Percentiles rank a stretch among this genome's conserved stretches.
These are phyloP conservation scores for Microctonus hyperodae DNA, from an alignment of 2,888 invertebrate genomes.

Conservation along the genomic window DNA sequence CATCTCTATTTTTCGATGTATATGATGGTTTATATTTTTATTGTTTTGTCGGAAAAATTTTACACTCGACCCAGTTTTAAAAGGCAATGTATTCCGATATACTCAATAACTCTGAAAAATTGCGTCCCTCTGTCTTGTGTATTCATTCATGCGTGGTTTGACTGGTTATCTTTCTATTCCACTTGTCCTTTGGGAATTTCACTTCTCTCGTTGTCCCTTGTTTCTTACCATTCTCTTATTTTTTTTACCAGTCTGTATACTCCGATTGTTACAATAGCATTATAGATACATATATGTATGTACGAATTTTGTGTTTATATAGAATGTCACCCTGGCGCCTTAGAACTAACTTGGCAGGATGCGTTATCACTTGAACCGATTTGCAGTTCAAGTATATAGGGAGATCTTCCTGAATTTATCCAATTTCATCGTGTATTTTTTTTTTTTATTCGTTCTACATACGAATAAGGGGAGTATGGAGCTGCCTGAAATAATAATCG, in stretches of 20 bases:
- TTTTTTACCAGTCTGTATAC: neutral
- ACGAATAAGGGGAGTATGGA: neutral
- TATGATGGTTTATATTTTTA: neutral
- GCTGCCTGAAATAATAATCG: neutral
- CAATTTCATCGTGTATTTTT: neutral
- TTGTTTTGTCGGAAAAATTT: conserved; percentile 7
- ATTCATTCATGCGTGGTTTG: conserved; percentile 13
- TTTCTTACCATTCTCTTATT: neutral
- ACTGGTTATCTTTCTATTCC: conserved; percentile 3
- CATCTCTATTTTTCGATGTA: neutral
- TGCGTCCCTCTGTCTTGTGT: neutral
- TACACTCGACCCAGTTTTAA: conserved; percentile 22
- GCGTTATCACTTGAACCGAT: neutral
- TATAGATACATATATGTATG: neutral
- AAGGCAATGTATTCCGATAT: conserved; percentile 18
- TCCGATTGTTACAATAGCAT: neutral
- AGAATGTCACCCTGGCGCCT: neutral
- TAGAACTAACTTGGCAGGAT: neutral
- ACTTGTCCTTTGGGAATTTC: neutral
- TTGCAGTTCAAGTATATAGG: neutral
- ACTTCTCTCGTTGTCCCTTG: neutral
- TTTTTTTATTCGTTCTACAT: neutral
- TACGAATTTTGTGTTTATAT: neutral
- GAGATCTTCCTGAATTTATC: neutral
- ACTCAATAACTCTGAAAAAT: conserved; percentile 20